Conservation (phyloP, 2,888 invertebrate genomes). For the Mythimna loreyi region DNA sequence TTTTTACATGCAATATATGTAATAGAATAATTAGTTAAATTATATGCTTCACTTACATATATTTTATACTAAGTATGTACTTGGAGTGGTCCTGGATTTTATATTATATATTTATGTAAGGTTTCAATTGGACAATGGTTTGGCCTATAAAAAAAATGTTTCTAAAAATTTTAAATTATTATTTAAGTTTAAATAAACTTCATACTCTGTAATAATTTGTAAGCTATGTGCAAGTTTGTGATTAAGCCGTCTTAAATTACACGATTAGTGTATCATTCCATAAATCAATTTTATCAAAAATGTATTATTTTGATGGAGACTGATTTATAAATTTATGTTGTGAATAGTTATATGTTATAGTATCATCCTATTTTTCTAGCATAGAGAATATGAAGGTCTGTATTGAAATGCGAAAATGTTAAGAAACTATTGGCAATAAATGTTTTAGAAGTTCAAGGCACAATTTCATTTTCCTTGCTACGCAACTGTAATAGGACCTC, state of each 20-base stretch:
- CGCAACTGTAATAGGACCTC: not conserved
- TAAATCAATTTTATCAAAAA: constrained; percentile 44
- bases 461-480: too few species aligned
- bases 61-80: constrained; percentile 24
- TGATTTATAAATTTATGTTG: constrained; percentile 59
- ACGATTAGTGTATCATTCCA: constrained; percentile 60
- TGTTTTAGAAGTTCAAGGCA: not conserved
- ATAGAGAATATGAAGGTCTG: constrained; percentile 30
- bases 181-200: constrained; percentile 27
- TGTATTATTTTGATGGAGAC: constrained; percentile 61
- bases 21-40: constrained; percentile 4
- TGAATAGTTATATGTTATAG: constrained; percentile 33
- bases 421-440: constrained; percentile 7
- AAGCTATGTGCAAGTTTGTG: constrained; percentile 47
- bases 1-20: constrained; percentile 38
- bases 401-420: constrained; percentile 8
- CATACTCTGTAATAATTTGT: constrained; percentile 35
- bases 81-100: constrained; percentile 20
- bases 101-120: constrained; percentile 21
- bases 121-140: constrained; percentile 26
- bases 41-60: constrained; percentile 24
- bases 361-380: constrained; percentile 51
- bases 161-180: constrained; percentile 37
- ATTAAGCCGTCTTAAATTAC: constrained; percentile 28
- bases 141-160: constrained; percentile 49